Conservation (phyloP, 2,113 vertebrate genomes). For the Paramormyrops kingsleyae region DNA sequence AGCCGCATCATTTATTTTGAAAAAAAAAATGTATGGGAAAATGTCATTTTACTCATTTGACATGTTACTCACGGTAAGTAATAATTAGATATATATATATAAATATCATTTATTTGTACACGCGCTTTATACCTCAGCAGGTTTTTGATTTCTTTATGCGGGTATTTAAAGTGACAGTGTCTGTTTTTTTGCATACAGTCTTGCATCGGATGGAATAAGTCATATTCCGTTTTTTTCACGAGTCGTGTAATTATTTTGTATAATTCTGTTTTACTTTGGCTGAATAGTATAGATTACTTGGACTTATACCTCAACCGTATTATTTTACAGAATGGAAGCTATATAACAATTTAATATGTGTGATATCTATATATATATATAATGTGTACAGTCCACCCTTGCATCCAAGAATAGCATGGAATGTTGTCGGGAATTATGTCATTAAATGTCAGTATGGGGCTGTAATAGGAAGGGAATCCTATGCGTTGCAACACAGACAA, state of each 20-base stretch:
- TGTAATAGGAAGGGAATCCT: background rate
- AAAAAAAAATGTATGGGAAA: conserved; percentile 27
- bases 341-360: background rate
- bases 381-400: background rate
- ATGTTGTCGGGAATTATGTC: background rate
- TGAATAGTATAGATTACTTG: background rate
- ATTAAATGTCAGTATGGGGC: background rate
- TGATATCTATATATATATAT: background rate
- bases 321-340: background rate
- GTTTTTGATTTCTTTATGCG: conserved; percentile 27
- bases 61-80: conserved; percentile 56
- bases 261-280: background rate
- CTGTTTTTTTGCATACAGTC: conserved; percentile 34
- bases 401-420: background rate
- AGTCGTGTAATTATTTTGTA: background rate
- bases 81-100: background rate
- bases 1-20: conserved; percentile 2
- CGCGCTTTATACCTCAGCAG: background rate
- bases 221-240: background rate
- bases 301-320: background rate
- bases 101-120: conserved; percentile 12
- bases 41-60: conserved; percentile 38
- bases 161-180: conserved; percentile 55
- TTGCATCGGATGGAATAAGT: conserved; percentile 15
- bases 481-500: background rate